Evolutionary conservation across 2,888 invertebrate genomes (phyloP), one percentile per base, ranked within the genome.

Genomic region (Epistrophe eligans): DNA sequence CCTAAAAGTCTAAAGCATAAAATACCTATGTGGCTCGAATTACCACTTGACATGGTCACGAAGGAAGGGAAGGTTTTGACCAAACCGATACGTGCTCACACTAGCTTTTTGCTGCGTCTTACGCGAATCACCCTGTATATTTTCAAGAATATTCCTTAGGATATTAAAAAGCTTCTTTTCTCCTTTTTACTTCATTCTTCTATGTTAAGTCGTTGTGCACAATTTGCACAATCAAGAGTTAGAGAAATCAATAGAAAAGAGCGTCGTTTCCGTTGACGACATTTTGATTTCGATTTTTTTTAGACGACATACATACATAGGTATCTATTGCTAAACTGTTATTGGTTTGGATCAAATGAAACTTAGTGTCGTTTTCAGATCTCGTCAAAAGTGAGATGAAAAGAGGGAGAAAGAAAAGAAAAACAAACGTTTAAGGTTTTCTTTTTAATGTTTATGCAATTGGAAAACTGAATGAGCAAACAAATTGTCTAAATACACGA

Each of bases 311-410:
- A 57, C 15, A n/a, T n/a, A 11, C 28, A 4, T 43, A n/a, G 10
- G 10, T 55, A n/a, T 71, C 64, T 76, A 17, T 57, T 19, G 43
- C 79, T 76, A 76, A 87, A 87, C 60, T 83, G 79, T 79, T 83
- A 87, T 87, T 83, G 87, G 72, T 83, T 87, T 57, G 32, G 74
- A 70, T 81, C 73, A 85, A 81, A 74, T 77, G 58, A 57, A 74
- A 60, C 6, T 24, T 79, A 35, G 43, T 71, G 55, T 85, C 62
- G 70, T 45, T 6, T 28, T 15, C 5, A 24, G 57, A 57, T 71
- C 38, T 32, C 40, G 8, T 43, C 71, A 40, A 80, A 48, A 77
- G 52, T 55, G 72, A 64, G 62, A 60, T 11, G 11, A 35, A n/a
- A 62, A 24, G 62, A 15, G 7, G 10, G 3, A 45, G 10, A 64